These are phyloP conservation scores for Cepphus grylle DNA, from an alignment of 2,113 vertebrate genomes.

Conservation along the genomic window DNA sequence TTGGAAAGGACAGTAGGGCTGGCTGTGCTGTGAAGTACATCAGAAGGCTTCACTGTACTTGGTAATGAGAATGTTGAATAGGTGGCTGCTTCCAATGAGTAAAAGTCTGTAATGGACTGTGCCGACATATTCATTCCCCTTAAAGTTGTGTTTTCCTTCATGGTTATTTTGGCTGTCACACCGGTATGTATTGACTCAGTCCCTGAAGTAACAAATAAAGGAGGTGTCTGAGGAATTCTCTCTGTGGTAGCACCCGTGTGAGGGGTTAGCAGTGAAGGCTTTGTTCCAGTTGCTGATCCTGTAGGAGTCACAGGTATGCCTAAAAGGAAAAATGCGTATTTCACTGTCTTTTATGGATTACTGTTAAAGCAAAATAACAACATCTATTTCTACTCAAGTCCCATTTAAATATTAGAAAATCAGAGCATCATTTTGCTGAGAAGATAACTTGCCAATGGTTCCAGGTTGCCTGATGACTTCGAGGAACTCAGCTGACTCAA, in stretches of 20 bases:
- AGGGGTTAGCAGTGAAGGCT: not conserved
- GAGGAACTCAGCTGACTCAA: not conserved
- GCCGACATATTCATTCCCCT: not conserved
- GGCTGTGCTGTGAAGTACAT: conserved; percentile 12
- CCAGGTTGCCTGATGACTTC: not conserved
- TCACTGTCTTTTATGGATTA: not conserved
- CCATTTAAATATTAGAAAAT: not conserved
- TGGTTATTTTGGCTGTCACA: not conserved
- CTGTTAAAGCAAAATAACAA: not conserved
- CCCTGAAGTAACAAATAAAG: not conserved
- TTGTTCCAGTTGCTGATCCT: conserved; percentile 68
- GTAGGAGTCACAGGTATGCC: conserved; percentile 77
- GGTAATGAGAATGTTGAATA: conserved; percentile 22
- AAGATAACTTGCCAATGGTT: not conserved
- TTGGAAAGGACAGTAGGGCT: not conserved
- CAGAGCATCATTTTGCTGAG: not conserved
- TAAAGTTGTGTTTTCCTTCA: not conserved
- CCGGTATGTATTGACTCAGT: not conserved
- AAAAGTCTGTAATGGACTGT: not conserved
- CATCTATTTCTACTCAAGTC: not conserved
- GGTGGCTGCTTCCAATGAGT: not conserved
- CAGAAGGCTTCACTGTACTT: conserved; percentile 34
- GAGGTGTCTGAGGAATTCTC: not conserved
- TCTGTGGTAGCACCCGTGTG: not conserved
- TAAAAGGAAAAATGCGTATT: conserved; percentile 41